These are phyloP conservation scores for Pinctada fucata DNA, from an alignment of 2,888 invertebrate species.

Conservation along the genomic window DNA sequence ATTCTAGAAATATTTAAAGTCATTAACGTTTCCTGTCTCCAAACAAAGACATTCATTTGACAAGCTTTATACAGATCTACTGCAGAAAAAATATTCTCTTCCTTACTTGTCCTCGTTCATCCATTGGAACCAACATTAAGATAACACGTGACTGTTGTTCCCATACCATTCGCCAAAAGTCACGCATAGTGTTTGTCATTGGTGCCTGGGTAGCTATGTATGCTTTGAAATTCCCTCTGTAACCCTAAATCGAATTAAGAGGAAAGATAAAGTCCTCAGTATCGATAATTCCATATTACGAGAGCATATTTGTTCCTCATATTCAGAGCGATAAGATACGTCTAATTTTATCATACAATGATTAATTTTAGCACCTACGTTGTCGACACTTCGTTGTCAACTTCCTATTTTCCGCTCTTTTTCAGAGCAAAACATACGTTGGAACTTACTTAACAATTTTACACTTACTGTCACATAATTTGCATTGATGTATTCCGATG, in stretches of 20 bases:
- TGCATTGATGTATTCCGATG: slow-evolving; percentile 94
- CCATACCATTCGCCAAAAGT: slow-evolving; percentile 98
- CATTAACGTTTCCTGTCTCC: too few species aligned
- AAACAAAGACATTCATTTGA: too few species aligned
- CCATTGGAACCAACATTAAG: slow-evolving; percentile 92
- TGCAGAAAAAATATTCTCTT: too few species aligned
- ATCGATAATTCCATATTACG: too few species aligned
- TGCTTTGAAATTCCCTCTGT: slow-evolving; percentile 87
- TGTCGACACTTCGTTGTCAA: too few species aligned
- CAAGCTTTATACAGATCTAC: too few species aligned
- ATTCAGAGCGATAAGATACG: background rate
- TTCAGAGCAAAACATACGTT: background rate
- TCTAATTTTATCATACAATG: background rate
- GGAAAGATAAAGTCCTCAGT: too few species aligned
- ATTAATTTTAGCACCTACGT: too few species aligned
- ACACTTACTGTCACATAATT: slow-evolving; percentile 90
- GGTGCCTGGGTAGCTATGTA: slow-evolving; percentile 97
- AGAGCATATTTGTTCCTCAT: too few species aligned
- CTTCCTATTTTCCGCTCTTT: background rate
- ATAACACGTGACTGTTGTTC: slow-evolving; percentile 93
- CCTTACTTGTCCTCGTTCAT: slow-evolving; percentile 89
- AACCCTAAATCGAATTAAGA: slow-evolving; percentile 82
- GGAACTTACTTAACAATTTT: background rate
- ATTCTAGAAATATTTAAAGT: too few species aligned
- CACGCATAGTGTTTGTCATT: slow-evolving; percentile 86